These are phyloP conservation scores for Neogale vison DNA, from an alignment of 2,113 vertebrate genomes.

Conservation along the genomic window DNA sequence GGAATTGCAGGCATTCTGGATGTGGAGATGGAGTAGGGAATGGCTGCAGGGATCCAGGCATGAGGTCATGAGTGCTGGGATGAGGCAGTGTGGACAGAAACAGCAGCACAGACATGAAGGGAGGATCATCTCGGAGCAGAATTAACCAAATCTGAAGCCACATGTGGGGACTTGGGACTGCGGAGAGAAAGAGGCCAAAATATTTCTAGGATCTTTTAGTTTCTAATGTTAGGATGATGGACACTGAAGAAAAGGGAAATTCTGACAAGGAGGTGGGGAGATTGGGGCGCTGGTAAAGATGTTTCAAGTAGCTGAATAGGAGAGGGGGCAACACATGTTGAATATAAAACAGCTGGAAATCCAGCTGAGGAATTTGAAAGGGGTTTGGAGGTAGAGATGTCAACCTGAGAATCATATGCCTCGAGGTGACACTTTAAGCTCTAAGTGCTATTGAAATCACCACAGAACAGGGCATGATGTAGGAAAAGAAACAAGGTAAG, in stretches of 20 bases:
- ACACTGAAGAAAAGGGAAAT: not conserved
- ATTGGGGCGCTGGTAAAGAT: not conserved
- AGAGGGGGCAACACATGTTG: not conserved
- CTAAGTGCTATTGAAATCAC: not conserved
- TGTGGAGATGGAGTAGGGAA: not conserved
- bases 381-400: not conserved
- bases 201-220: not conserved
- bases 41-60: not conserved
- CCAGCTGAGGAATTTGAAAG: not conserved
- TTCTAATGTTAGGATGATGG: not conserved
- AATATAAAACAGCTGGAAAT: not conserved
- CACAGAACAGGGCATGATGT: not conserved
- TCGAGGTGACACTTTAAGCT: constrained; percentile 8
- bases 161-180: not conserved
- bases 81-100: not conserved
- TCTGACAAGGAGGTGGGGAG: not conserved
- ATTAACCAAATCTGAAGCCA: not conserved
- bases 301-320: not conserved
- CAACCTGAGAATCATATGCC: not conserved
- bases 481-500: constrained; percentile 24
- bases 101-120: not conserved
- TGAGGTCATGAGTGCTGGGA: not conserved
- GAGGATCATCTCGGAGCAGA: not conserved
- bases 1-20: not conserved
- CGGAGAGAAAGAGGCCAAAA: not conserved